These are phyloP conservation scores for Spheniscus mendiculus DNA, from an alignment of 2,113 vertebrate genomes.

Conservation along the genomic window DNA sequence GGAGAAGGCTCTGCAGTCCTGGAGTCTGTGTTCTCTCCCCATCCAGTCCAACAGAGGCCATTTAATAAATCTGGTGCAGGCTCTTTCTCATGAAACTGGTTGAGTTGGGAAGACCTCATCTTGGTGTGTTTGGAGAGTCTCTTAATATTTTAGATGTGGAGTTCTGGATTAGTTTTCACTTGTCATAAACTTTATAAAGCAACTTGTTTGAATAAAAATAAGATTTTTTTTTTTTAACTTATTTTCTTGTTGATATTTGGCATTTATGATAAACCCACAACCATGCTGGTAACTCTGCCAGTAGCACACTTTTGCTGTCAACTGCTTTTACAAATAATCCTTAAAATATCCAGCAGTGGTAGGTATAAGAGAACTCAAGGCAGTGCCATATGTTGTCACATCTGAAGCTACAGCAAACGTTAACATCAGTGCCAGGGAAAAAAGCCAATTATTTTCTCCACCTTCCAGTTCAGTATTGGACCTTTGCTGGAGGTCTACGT, in stretches of 20 bases:
- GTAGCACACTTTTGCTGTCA: not conserved
- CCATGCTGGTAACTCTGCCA: not conserved
- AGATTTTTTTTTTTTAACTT: not conserved
- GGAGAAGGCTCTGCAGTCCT: not conserved
- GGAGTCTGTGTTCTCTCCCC: not conserved
- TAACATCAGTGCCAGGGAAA: not conserved
- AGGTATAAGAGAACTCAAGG: not conserved
- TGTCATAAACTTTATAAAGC: not conserved
- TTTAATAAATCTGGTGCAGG: not conserved
- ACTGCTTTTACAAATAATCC: not conserved
- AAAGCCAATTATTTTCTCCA: conserved; percentile 2
- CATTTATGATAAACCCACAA: not conserved
- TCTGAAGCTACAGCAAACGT: not conserved
- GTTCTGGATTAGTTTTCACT: not conserved
- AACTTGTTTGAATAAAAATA: not conserved
- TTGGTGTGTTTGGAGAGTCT: not conserved
- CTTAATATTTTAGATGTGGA: not conserved
- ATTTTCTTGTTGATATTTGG: not conserved
- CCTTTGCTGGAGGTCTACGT: not conserved
- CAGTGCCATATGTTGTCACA: not conserved
- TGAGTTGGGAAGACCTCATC: not conserved
- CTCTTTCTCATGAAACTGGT: not conserved
- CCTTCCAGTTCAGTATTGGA: not conserved
- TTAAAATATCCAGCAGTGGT: not conserved
- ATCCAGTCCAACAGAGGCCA: not conserved